These are phyloP conservation scores for Brachyistius frenatus DNA, from an alignment of 2,113 vertebrate species.

Conservation along the genomic window DNA sequence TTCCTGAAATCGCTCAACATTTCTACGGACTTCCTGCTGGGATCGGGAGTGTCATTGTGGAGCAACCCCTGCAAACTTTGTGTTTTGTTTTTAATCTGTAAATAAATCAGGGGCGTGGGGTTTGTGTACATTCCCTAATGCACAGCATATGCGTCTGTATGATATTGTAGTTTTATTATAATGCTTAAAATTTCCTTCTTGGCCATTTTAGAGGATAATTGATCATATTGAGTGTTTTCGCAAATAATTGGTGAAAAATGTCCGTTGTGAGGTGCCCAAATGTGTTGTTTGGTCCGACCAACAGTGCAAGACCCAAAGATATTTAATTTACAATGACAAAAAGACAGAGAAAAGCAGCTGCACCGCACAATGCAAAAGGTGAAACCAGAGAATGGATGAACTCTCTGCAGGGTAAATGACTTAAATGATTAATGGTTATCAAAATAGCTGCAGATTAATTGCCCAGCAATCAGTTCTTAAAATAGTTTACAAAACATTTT, in stretches of 20 bases:
- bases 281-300: neutral
- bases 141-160: too few species aligned
- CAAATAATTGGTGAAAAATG: neutral
- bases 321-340: neutral
- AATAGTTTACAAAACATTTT: neutral
- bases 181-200: too few species aligned
- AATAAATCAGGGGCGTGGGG: neutral
- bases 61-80: slow-evolving; percentile 10
- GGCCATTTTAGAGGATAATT: too few species aligned
- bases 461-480: neutral
- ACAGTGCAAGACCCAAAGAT: neutral
- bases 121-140: too few species aligned
- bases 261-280: neutral
- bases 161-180: too few species aligned
- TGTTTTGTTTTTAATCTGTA: neutral
- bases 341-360: neutral
- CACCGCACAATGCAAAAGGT: neutral
- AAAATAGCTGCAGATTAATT: neutral
- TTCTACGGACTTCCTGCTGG: neutral
- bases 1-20: neutral
- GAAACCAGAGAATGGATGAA: neutral
- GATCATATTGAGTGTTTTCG: neutral
- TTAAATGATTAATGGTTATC: neutral
- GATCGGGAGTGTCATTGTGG: neutral
- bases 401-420: neutral